phyloP scores from a whole-genome alignment of 2,113 vertebrate species.

The Thalassoma bifasciatum region DNA sequence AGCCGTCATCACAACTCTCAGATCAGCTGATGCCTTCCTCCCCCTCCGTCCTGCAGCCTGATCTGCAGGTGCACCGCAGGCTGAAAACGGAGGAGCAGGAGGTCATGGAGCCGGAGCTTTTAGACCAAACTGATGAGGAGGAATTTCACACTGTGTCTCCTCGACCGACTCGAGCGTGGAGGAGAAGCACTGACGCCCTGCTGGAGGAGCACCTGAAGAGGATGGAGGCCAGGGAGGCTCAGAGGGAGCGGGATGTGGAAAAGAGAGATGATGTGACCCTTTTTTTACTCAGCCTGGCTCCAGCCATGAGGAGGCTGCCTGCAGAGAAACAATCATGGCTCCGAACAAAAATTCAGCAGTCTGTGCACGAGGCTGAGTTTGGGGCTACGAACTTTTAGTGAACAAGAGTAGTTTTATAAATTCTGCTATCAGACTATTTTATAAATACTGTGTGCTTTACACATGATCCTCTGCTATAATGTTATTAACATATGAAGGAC shows the following conservation, averaged over 20 bases:
- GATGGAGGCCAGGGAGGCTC: conserved; percentile 31
- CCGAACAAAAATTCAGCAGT: conserved; percentile 54
- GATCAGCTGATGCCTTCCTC: conserved; percentile 8
- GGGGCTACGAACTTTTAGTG: conserved; percentile 20
- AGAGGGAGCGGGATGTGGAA: conserved; percentile 29
- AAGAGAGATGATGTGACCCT: conserved; percentile 49
- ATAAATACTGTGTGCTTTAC: background rate
- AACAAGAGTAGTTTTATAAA: too few species aligned
- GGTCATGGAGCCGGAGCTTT: background rate
- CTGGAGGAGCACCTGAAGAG: conserved; percentile 49
- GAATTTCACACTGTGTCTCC: background rate
- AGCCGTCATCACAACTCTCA: background rate
- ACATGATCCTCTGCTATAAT: too few species aligned
- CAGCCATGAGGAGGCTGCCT: conserved; percentile 48
- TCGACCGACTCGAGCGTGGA: background rate
- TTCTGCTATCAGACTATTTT: background rate
- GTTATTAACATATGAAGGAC: too few species aligned
- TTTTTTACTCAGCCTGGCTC: conserved; percentile 60
- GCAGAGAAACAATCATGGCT: conserved; percentile 56
- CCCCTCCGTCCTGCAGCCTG: background rate
- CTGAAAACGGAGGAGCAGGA: conserved; percentile 41
- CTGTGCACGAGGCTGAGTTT: conserved; percentile 57
- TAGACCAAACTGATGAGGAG: conserved; percentile 5
- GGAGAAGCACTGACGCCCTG: background rate
- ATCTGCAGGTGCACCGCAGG: background rate